Percentiles rank a stretch among this genome's conserved stretches.
Evolutionary conservation across 2,113 vertebrate species (phyloP).

Genomic region (Zingel zingel): DNA sequence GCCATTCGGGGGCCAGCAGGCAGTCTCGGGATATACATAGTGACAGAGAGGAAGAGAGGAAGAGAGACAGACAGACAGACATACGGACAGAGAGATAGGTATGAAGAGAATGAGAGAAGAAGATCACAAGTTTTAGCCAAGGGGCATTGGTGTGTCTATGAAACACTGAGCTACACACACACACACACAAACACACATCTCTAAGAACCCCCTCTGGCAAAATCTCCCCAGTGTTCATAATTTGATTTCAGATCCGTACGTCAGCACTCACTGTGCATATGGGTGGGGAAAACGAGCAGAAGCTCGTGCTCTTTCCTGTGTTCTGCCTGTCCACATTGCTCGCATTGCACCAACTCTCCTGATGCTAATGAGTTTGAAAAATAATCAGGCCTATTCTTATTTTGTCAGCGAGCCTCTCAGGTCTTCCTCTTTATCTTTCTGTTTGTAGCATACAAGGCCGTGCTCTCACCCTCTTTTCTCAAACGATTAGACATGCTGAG

Average conservation of each 20-base stretch:
- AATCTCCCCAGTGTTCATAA: constrained; percentile 68
- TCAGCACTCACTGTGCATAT: constrained; percentile 61
- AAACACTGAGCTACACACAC: constrained; percentile 31
- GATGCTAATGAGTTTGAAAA: constrained; percentile 62
- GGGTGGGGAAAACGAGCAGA: constrained; percentile 40
- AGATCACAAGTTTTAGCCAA: constrained; percentile 57
- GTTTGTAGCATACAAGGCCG: constrained; percentile 53
- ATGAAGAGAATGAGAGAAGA: constrained; percentile 28
- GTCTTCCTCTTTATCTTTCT: constrained; percentile 58
- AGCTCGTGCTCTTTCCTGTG: constrained; percentile 11
- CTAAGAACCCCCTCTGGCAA: constrained; percentile 52
- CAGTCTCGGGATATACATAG: constrained; percentile 45
- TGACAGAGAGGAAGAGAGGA: constrained; percentile 22
- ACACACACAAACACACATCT: constrained; percentile 31
- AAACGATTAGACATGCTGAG: constrained; percentile 68
- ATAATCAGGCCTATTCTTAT: constrained; percentile 40
- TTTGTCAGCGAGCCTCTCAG: constrained; percentile 43
- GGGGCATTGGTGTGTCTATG: constrained; percentile 53
- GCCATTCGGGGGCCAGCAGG: constrained; percentile 58
- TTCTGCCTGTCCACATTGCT: constrained; percentile 40
- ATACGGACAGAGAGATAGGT: constrained; percentile 23
- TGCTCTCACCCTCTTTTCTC: constrained; percentile 56
- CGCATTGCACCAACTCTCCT: constrained; percentile 21
- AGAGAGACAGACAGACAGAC: constrained; percentile 8
- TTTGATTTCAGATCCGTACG: constrained; percentile 73